Percentiles rank a stretch among this genome's conserved stretches.
Evolutionary conservation across 23 tunicate genomes (phyloP).

Genomic region (Ciona savignyi): DNA sequence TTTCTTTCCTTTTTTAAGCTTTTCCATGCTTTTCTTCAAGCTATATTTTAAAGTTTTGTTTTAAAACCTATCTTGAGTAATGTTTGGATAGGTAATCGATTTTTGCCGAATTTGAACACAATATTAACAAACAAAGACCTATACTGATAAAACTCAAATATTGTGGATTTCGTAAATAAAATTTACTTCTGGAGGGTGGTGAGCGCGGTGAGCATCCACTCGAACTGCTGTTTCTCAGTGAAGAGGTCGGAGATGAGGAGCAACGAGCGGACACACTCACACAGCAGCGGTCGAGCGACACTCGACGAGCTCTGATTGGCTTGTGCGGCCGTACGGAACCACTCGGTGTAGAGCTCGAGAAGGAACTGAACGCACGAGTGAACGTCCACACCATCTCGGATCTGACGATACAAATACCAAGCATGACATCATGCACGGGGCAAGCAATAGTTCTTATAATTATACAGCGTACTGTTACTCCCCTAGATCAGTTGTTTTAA

Average conservation of each 20-base stretch:
- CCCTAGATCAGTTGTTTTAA: too few relatives aligned
- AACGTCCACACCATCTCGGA: conserved; percentile 57
- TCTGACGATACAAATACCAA: too few relatives aligned
- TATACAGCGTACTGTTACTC: too few relatives aligned
- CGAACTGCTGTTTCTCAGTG: conserved; percentile 73
- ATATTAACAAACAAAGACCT: background rate
- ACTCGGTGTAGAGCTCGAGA: conserved; percentile 80
- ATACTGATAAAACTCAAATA: background rate
- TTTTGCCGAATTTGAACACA: too few relatives aligned
- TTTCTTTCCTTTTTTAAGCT: too few relatives aligned
- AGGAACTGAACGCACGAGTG: conserved; percentile 93
- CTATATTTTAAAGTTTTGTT: too few relatives aligned
- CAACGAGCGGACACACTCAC: conserved; percentile 66
- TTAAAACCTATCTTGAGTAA: too few relatives aligned
- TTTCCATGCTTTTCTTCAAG: too few relatives aligned
- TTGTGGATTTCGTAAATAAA: background rate
- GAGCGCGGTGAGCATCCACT: conserved; percentile 59
- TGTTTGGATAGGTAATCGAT: too few relatives aligned
- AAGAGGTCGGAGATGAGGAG: conserved; percentile 73
- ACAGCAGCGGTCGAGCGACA: conserved; percentile 43
- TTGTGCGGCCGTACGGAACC: conserved; percentile 61
- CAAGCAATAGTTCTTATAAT: too few relatives aligned
- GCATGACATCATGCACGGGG: too few relatives aligned
- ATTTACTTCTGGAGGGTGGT: conserved; percentile 30
- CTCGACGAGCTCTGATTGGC: conserved; percentile 4